Conservation (phyloP, 2,888 invertebrate species). For the Tetramorium bicarinatum region DNA sequence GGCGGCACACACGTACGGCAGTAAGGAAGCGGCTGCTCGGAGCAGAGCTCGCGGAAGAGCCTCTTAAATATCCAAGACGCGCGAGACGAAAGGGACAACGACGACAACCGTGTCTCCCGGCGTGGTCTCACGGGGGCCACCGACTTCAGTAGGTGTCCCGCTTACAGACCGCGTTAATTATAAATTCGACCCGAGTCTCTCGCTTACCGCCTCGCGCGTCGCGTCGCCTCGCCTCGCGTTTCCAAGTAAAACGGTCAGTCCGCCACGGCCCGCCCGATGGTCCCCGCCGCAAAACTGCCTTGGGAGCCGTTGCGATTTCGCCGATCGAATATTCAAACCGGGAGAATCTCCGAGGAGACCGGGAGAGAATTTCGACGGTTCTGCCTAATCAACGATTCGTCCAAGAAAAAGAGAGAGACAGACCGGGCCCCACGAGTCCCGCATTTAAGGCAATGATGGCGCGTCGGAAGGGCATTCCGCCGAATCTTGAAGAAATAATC, state of each 20-base stretch:
- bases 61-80: slow-evolving; percentile 44
- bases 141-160: slow-evolving; percentile 78
- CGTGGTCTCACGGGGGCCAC: slow-evolving; percentile 58
- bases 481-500: background rate
- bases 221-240: slow-evolving; percentile 58
- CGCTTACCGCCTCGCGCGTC: slow-evolving; percentile 43
- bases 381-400: slow-evolving; percentile 12
- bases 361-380: background rate
- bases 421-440: background rate
- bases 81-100: slow-evolving; percentile 36
- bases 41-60: slow-evolving; percentile 20
- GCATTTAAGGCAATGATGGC: slow-evolving; percentile 12
- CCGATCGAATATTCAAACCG: slow-evolving; percentile 67
- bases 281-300: slow-evolving; percentile 60
- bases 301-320: slow-evolving; percentile 62
- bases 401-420: no score
- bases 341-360: background rate
- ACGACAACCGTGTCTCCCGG: slow-evolving; percentile 30
- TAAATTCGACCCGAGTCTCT: slow-evolving; percentile 79
- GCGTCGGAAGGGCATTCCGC: background rate
- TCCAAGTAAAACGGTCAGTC: slow-evolving; percentile 75
- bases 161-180: slow-evolving; percentile 81
- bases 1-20: slow-evolving; percentile 1
- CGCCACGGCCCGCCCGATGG: slow-evolving; percentile 59
- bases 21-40: background rate